These are phyloP conservation scores for Timema cristinae DNA, from an alignment of 2,888 invertebrate genomes.

Conservation along the genomic window DNA sequence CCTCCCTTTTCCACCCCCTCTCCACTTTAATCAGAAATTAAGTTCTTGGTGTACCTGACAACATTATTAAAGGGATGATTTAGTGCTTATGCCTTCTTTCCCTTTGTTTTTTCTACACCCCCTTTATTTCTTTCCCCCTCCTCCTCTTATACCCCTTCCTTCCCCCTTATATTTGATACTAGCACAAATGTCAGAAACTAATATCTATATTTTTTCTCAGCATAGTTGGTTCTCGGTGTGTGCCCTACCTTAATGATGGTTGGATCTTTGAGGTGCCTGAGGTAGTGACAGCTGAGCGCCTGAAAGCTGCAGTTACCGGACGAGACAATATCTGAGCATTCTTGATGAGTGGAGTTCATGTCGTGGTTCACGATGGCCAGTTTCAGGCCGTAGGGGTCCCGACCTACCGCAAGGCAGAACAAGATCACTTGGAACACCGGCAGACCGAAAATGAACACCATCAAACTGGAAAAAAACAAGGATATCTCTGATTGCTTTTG, in stretches of 20 bases:
- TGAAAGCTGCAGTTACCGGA: constrained; percentile 6
- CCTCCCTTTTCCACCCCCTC: too few relatives aligned
- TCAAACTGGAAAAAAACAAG: constrained; percentile 33
- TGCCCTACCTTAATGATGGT: constrained; percentile 19
- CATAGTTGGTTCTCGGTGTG: not conserved
- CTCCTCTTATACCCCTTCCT: too few relatives aligned
- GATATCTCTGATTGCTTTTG: too few relatives aligned
- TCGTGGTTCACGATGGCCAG: constrained; percentile 45
- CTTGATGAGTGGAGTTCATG: constrained; percentile 25
- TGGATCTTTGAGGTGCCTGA: constrained; percentile 15
- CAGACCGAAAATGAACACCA: constrained; percentile 45
- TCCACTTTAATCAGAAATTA: too few relatives aligned
- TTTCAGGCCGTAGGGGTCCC: constrained; percentile 39
- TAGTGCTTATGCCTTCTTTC: too few relatives aligned
- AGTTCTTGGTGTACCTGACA: too few relatives aligned
- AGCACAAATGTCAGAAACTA: too few relatives aligned
- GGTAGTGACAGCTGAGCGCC: constrained; percentile 24
- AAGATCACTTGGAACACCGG: constrained; percentile 45
- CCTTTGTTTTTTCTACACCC: too few relatives aligned
- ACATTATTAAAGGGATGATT: too few relatives aligned
- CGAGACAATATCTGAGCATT: not conserved
- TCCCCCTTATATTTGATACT: too few relatives aligned
- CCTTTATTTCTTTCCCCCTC: too few relatives aligned
- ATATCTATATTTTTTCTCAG: not conserved
- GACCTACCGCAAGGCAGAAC: constrained; percentile 45